Base-by-base conservation (phyloP, 2,113 vertebrate genomes). In the Pseudopodoces humilis region DNA sequence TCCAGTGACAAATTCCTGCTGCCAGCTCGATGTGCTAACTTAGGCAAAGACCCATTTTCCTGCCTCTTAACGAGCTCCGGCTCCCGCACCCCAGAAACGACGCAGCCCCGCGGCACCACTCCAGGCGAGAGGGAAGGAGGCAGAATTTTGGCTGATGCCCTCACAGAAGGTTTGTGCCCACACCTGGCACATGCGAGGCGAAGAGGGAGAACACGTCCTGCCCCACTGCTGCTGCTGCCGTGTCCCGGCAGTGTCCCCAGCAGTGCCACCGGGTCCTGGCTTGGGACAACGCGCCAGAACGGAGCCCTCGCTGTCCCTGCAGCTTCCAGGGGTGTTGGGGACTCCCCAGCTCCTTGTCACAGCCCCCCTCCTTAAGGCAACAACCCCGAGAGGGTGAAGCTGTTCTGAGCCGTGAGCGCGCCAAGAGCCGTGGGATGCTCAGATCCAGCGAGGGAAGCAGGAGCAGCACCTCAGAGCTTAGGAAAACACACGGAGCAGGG, bases 1-100 rank as follows among this genome's bases (percentile, higher is more conserved):
- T n/a, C 62, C 64, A 3, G 87, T 91, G 94, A 96, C 93, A 94
- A 94, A 96, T 85, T 35, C 93, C 33, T 28, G 82, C 91, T 87
- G 94, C 89, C 95, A 82, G 2, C 80, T 52, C 83, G 33, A 63
- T 47, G 49, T 82, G 93, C 94, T 91, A 85, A 79, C 96, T 87
- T 74, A 11, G 75, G 89, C 78, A 62, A 39, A 94, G 91, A 95
- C 93, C 94, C 91, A 75, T 94, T 85, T 92, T 71, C 81, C 87
- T 84, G 71, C 76, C 64, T 72, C 76, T 12, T 92, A 94, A 94
- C 55, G 85, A 93, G 95, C 90, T 89, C n/a, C 74, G 6, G 6
- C 68, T 78, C 30, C 8, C n/a, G 16, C 89, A 15, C 47, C 81
- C 79, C 18, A 7, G 70, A 11, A 64, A 56, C 37, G 47, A 12